Conservation (phyloP, 2,113 vertebrate species). For the Paralichthys olivaceus region DNA sequence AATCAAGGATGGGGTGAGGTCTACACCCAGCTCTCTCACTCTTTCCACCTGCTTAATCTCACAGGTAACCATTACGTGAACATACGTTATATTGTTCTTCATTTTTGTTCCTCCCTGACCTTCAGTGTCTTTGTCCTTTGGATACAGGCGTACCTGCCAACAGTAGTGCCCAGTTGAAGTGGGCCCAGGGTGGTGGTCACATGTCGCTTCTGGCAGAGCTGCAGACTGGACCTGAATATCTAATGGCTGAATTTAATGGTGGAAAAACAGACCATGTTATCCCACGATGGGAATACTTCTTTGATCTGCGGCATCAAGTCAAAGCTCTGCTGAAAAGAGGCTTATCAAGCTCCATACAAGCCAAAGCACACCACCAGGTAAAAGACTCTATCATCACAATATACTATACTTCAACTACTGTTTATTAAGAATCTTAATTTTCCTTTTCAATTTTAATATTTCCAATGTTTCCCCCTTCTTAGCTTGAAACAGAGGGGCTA, state of each 20-base stretch:
- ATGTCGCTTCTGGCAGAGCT: conserved; percentile 67
- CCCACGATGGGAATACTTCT: conserved; percentile 50
- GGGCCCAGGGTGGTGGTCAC: conserved; percentile 49
- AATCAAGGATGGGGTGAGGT: conserved; percentile 52
- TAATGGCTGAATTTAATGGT: conserved; percentile 71
- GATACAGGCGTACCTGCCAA: conserved; percentile 79
- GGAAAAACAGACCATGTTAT: conserved; percentile 24
- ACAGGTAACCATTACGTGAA: conserved; percentile 78
- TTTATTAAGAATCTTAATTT: not conserved
- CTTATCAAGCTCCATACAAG: conserved; percentile 72
- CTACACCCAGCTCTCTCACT: conserved; percentile 76
- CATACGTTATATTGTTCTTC: not conserved
- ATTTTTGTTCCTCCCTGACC: not conserved
- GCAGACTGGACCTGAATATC: conserved; percentile 63
- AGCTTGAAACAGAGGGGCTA: conserved; percentile 70
- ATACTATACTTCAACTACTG: not conserved
- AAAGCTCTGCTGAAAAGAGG: conserved; percentile 70
- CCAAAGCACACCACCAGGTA: conserved; percentile 82
- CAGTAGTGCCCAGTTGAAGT: conserved; percentile 56
- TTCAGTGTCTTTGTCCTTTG: conserved; percentile 18
- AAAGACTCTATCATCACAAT: not conserved
- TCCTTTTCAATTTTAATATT: not conserved
- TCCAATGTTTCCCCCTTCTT: conserved; percentile 12
- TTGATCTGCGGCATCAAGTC: conserved; percentile 78
- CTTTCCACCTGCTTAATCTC: conserved; percentile 67